Evolutionary conservation across 2,888 invertebrate species (phyloP).

Genomic region (Microplitis deprimator): DNA sequence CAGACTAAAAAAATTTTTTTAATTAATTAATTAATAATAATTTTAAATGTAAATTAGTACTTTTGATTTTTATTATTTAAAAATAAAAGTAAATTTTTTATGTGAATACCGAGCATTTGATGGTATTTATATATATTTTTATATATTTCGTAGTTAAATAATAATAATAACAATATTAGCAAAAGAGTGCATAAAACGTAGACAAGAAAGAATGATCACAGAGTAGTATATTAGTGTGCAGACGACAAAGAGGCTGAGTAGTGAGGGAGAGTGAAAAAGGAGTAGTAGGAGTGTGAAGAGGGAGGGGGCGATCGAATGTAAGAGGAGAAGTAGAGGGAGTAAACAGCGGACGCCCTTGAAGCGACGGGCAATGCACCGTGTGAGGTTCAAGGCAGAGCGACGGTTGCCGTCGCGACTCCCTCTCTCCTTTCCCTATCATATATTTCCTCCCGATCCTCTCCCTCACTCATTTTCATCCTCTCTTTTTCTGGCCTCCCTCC

Average conservation of each 20-base stretch:
- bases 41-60: too few relatives aligned
- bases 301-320: conserved; percentile 32
- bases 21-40: too few relatives aligned
- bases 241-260: conserved; percentile 42
- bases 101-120: too few relatives aligned
- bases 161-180: background rate
- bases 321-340: conserved; percentile 45
- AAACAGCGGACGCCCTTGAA: conserved; percentile 70
- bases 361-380: conserved; percentile 72
- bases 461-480: conserved; percentile 32
- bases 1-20: too few relatives aligned
- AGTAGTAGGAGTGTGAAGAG: conserved; percentile 26
- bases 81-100: too few relatives aligned
- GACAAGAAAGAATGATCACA: background rate
- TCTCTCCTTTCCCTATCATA: conserved; percentile 43
- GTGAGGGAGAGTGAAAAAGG: conserved; percentile 20
- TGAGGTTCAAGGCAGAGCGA: conserved; percentile 71
- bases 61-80: too few relatives aligned
- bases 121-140: too few relatives aligned
- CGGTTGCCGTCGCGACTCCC: conserved; percentile 58
- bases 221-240: conserved; percentile 5
- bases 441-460: conserved; percentile 35
- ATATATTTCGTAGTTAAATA: too few relatives aligned
- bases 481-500: conserved; percentile 33
- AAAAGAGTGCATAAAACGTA: background rate